A percentile compares a stretch with the other conserved stretches of the same genome.
These are phyloP conservation scores for Rhaphigaster nebulosa DNA, from an alignment of 2,888 invertebrate genomes.

Conservation along the genomic window DNA sequence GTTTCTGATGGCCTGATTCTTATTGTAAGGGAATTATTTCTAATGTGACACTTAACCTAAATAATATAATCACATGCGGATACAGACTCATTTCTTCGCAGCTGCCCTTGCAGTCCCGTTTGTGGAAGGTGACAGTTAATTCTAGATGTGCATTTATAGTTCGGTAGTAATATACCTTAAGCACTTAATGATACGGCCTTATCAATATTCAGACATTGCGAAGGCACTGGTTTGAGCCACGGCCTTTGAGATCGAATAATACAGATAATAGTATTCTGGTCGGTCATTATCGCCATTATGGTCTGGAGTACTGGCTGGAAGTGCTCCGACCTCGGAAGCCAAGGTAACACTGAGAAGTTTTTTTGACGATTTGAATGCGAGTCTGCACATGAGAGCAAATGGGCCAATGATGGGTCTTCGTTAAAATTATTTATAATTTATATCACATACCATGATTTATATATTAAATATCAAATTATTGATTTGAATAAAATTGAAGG, in stretches of 20 bases:
- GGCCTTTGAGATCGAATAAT: neutral
- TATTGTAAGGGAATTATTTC: too few species aligned
- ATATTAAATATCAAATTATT: too few species aligned
- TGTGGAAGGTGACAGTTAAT: neutral
- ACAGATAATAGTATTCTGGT: constrained; percentile 4
- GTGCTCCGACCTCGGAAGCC: constrained; percentile 3
- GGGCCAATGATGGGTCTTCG: too few species aligned
- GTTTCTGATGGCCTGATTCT: too few species aligned
- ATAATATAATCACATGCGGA: neutral
- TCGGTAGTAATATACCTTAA: neutral
- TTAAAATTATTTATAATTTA: too few species aligned
- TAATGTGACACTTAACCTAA: neutral
- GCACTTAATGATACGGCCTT: neutral
- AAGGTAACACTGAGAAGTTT: neutral
- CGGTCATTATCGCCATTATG: neutral
- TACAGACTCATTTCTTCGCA: neutral
- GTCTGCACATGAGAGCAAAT: neutral
- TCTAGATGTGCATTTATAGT: neutral
- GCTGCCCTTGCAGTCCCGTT: neutral
- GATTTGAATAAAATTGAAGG: too few species aligned
- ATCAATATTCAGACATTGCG: neutral
- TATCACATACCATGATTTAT: too few species aligned
- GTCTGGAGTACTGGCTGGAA: neutral
- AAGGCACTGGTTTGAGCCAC: neutral
- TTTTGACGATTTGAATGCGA: neutral